A percentile compares a stretch with the other conserved stretches of the same genome.
Evolutionary conservation across 2,888 invertebrate genomes (phyloP).

Genomic region (Conops quadrifasciatus): DNA sequence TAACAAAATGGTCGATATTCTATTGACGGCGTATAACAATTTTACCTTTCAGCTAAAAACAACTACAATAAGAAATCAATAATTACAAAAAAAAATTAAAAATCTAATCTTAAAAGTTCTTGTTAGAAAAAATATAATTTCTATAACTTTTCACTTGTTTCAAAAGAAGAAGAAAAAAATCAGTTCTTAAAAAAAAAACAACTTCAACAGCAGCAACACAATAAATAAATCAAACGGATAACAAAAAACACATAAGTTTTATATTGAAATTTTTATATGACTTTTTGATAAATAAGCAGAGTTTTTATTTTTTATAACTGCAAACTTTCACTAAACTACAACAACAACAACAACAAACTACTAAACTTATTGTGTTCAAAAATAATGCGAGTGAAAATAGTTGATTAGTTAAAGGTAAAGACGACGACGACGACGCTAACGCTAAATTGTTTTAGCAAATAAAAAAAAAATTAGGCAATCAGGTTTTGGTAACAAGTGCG

Average conservation of each 20-base stretch:
- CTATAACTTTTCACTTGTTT: too few species aligned
- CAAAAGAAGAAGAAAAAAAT: too few species aligned
- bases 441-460: slow-evolving; percentile 1
- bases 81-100: not conserved
- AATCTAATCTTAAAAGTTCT: not conserved
- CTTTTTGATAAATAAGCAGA: slow-evolving; percentile 39
- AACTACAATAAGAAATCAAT: slow-evolving; percentile 20
- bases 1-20: too few species aligned
- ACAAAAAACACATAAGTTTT: slow-evolving; percentile 22
- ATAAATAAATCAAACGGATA: slow-evolving; percentile 7
- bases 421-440: slow-evolving; percentile 10
- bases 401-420: slow-evolving; percentile 29
- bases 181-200: not conserved
- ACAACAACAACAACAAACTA: too few species aligned
- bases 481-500: slow-evolving; percentile 17
- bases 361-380: slow-evolving; percentile 18
- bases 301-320: slow-evolving; percentile 37
- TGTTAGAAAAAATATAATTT: slow-evolving; percentile 4
- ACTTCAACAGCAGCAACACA: not conserved
- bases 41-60: not conserved
- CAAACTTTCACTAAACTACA: slow-evolving; percentile 26
- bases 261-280: slow-evolving; percentile 39
- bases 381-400: slow-evolving; percentile 24
- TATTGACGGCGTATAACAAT: too few species aligned
- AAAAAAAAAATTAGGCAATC: slow-evolving; percentile 36